Base-by-base conservation (phyloP, 2,113 vertebrate genomes). In the Marcusenius ussheri region DNA sequence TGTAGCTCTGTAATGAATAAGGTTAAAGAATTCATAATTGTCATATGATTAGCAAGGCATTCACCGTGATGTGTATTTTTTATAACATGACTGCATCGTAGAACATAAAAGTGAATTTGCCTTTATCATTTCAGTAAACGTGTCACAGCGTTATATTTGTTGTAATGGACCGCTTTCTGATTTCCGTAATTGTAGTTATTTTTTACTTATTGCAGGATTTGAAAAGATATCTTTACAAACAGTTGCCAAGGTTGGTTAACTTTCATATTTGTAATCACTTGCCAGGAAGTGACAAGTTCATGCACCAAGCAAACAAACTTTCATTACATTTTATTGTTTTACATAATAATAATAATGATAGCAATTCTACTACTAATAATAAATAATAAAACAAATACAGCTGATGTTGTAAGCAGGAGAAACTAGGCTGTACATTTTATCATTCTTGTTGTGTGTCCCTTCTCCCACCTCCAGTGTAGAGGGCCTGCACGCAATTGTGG, bases 401-500 rank as follows among this genome's bases (percentile, higher is more conserved):
- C 11, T 77, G 31, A 15, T 31, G 70, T 19, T 17, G 70, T 39
- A 77, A 77, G 70, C 70, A 77, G 70, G 35, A 8, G 35, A 42
- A 8, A 42, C 21, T n/a, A 51, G 8, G 87, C 4, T 7, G 49
- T 24, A 77, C 42, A 9, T 35, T 46, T 15, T 8, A 24, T 88
- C 0, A 24, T 46, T 47, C 21, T 62, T 39, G 47, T 0, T 92
- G 39, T 17, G 31, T 47, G 13, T 88, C 92, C 89, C 51, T 3
- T 53, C 47, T 17, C 49, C 5, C 1, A 19, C 5, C 50, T 62
- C 0, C 91, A 99, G 98, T 5, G 96, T 99, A 90, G 98, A 99
- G 95, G 98, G 98, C 31, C 98, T 99, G 89, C 98, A 99, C 93
- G 98, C 98, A 3, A 97, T 99, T 21, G 97, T 99, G 0, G 98